phyloP scores from a whole-genome alignment of 2,113 vertebrate species.

The Globicephala melas region DNA sequence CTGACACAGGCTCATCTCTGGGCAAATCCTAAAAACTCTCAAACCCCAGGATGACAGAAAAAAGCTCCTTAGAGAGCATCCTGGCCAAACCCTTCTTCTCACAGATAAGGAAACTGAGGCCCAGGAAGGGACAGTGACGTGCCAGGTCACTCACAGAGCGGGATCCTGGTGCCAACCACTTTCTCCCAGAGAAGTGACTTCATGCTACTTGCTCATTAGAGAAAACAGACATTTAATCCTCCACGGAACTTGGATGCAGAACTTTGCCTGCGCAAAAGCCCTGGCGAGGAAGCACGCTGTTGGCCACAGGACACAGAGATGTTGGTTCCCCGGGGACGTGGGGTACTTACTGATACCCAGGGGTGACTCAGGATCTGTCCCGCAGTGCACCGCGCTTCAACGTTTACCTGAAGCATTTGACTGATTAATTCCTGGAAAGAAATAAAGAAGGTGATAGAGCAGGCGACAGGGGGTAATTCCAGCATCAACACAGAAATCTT shows the following conservation, averaged over 20 bases:
- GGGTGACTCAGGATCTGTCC: conserved; percentile 93
- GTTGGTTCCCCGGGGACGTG: fast-evolving
- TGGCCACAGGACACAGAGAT: fast-evolving
- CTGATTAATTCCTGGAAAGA: conserved; percentile 92
- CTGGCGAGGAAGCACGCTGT: fast-evolving
- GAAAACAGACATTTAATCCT: neutral
- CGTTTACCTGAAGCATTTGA: conserved; percentile 94
- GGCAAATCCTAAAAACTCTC: neutral
- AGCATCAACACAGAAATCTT: neutral
- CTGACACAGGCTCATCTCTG: neutral
- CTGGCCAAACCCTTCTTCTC: neutral
- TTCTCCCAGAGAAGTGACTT: neutral
- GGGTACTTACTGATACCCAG: conserved; percentile 94
- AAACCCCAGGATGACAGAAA: neutral
- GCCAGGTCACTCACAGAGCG: neutral
- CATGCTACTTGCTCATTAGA: neutral
- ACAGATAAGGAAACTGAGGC: neutral
- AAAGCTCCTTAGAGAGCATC: neutral
- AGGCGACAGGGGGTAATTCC: neutral
- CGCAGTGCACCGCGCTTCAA: conserved; percentile 92
- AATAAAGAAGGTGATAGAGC: neutral
- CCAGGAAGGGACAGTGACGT: neutral
- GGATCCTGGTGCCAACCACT: neutral
- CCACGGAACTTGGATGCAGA: neutral
- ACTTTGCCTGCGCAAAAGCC: fast-evolving